Evolutionary conservation across 2,888 invertebrate genomes (phyloP), one percentile per base, ranked within the genome.

Genomic region (Rugalucina vietnamica): DNA sequence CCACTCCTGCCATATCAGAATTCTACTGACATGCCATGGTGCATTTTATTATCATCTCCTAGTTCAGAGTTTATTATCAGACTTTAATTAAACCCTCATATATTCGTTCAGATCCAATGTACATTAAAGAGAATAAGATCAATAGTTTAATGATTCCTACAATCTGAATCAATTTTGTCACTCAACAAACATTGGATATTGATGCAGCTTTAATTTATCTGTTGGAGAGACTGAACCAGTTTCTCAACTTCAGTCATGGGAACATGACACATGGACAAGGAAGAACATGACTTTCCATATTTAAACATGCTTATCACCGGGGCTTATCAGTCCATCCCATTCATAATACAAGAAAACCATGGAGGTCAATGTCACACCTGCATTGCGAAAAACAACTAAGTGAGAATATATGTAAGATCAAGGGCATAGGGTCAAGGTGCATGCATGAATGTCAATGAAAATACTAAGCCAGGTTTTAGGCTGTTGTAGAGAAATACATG

Each of bases 101-200:
- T n/a, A 34, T 65, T 34, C 32, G 10, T 54, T 65, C 21, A 34
- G 32, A 65, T 18, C 65, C 34, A 5, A 10, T 21, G 65, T 65
- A 65, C 65, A 65, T 65, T 65, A 65, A 65, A 65, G 65, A 65
- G 65, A 32, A 12, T 29, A n/a, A 43, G 34, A 65, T 65, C 65
- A 65, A 65, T 65, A 65, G 65, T 54, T 54, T 54, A 54, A 54
- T 54, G 54, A 54, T 54, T 54, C 54, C n/a, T 54, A n/a, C 54
- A 54, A 54, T 54, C 54, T 18, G n/a, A 54, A 54, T 54, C 54
- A 54, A 54, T 54, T 54, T 54, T 54, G 54, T 54, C 54, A n/a
- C n/a, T 54, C 54, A 54, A 54, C 54, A 54, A 54, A 54, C 54
- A 54, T 54, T 4, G 54, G 54, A 54, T 54, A 54, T 54, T 54